These are phyloP conservation scores for Sinotaia quadrata DNA, from an alignment of 2,888 invertebrate genomes.

Conservation along the genomic window DNA sequence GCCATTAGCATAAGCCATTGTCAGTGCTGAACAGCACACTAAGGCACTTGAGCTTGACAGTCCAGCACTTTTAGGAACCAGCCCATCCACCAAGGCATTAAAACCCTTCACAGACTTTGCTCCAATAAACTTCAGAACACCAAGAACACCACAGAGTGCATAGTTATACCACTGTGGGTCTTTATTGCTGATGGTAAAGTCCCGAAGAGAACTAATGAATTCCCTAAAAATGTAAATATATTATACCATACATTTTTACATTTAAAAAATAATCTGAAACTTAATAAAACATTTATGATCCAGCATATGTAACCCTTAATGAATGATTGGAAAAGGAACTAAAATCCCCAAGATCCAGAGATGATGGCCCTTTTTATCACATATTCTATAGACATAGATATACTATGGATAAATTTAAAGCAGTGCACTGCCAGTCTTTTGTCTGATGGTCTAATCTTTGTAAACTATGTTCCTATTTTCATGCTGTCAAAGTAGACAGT, in stretches of 20 bases:
- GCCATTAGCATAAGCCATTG: slow-evolving; percentile 79
- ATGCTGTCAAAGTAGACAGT: no score
- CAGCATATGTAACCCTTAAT: no score
- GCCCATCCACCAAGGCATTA: slow-evolving; percentile 84
- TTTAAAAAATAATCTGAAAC: neutral
- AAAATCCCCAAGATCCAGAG: no score
- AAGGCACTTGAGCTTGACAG: slow-evolving; percentile 97
- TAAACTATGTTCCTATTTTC: no score
- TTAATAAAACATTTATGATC: no score
- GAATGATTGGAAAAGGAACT: no score
- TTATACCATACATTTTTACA: neutral
- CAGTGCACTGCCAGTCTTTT: no score
- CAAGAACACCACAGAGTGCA: slow-evolving; percentile 92
- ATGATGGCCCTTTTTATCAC: no score
- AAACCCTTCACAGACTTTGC: slow-evolving; percentile 75
- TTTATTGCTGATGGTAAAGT: slow-evolving; percentile 60
- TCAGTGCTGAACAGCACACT: slow-evolving; percentile 92
- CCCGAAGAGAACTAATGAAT: slow-evolving; percentile 47
- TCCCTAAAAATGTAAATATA: slow-evolving; percentile 47
- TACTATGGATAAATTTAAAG: no score
- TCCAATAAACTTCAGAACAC: slow-evolving; percentile 79
- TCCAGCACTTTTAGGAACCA: slow-evolving; percentile 93
- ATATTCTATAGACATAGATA: no score
- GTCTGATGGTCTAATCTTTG: no score
- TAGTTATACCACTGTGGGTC: slow-evolving; percentile 90